Evolutionary conservation across 2,888 invertebrate genomes (phyloP), one percentile per base, ranked within the genome.

Genomic region (Brenthis daphne): DNA sequence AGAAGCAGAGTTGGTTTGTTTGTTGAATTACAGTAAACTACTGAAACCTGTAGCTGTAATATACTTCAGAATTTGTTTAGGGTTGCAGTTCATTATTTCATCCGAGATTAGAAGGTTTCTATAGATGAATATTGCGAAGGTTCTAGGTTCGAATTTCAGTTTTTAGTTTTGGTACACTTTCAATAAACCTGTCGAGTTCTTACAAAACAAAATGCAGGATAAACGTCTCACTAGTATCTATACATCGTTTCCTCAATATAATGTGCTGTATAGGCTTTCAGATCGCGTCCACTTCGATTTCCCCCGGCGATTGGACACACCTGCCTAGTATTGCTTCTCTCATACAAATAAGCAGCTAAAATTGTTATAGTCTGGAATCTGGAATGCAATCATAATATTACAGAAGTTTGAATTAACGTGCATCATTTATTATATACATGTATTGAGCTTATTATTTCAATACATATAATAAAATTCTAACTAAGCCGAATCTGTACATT

Each of bases 241-340:
- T 63, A 63, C 8, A 51, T 12, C n/a, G 5, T n/a, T 50, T 53
- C 20, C 20, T 43, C 20, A 20, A 54, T 14, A 6, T 50, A 60
- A 65, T 65, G 50, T 53, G 57, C 51, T 58, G 37, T 67, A 48
- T 67, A 48, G 61, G 66, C 48, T 67, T 61, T 67, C 66, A n/a
- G 13, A 37, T 61, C 60, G 48, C 50, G 61, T 61, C 60, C 37
- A 53, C 67, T 50, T 33, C 67, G 14, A 61, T 61, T 60, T 66
- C 60, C 66, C 60, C 24, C 14, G 67, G 50, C 67, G 37, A 37
- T 61, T 61, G 67, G 48, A 16, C 53, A 43, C 65, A 67, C 67
- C 60, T 67, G 60, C 60, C 16, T 48, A 6, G 55, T 55, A 61
- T n/a, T 29, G 50, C 64, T 64, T n/a, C 55, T 6, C 47, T 47